phyloP scores from a whole-genome alignment of 2,113 vertebrate species.

The Mobula birostris region DNA sequence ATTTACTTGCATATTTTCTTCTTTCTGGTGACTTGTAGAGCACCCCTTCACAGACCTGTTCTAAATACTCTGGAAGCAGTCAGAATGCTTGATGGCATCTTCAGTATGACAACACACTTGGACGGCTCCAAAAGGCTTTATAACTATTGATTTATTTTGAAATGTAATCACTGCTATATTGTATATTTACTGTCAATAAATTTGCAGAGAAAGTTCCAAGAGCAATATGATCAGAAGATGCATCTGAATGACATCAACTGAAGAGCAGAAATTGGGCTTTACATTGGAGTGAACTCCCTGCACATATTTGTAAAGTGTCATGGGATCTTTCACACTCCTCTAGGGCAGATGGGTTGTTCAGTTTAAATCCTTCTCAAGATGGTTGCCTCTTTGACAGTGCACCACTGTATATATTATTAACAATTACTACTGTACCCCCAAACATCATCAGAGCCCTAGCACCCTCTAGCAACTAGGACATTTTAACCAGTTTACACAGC shows the following conservation, averaged over 20 bases:
- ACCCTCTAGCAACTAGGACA: too few species aligned
- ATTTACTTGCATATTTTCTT: neutral
- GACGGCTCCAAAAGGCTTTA: neutral
- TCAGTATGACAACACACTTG: too few species aligned
- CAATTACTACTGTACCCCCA: too few species aligned
- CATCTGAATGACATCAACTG: too few species aligned
- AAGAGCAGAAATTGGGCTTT: too few species aligned
- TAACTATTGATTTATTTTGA: neutral
- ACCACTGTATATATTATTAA: neutral
- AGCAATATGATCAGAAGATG: neutral
- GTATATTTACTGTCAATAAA: neutral
- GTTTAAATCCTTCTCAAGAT: neutral
- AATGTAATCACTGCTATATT: neutral
- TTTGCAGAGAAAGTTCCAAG: neutral
- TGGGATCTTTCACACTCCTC: too few species aligned
- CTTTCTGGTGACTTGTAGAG: neutral
- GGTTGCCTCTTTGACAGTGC: neutral
- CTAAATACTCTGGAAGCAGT: neutral
- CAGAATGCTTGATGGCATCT: neutral
- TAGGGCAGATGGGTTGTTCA: too few species aligned
- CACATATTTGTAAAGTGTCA: too few species aligned
- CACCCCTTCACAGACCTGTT: neutral
- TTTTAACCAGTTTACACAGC: too few species aligned
- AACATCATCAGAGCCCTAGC: too few species aligned
- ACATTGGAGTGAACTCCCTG: too few species aligned